phyloP scores from a whole-genome alignment of 30 jellyfish, hydroid and myxozoan species.

The Turritopsis dohrnii region DNA sequence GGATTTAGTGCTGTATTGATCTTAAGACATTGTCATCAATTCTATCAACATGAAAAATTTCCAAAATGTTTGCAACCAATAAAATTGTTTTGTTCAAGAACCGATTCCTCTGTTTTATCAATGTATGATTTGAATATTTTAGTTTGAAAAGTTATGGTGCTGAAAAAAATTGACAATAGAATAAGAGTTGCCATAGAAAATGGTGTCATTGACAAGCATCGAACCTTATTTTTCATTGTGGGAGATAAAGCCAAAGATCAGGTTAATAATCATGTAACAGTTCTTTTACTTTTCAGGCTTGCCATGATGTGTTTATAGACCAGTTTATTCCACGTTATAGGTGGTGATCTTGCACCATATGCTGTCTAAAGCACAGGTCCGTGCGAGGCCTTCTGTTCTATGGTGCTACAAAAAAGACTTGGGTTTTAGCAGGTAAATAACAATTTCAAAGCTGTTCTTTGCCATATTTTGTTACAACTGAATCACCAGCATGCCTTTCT shows the following conservation, averaged over 20 bases:
- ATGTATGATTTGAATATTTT: neutral
- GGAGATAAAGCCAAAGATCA: slow-evolving; percentile 98
- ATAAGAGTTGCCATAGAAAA: slow-evolving; percentile 70
- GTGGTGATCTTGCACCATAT: slow-evolving; percentile 94
- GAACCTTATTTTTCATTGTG: slow-evolving; percentile 78
- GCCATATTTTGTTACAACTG: no score
- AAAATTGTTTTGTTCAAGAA: no score
- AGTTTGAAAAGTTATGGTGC: slow-evolving; percentile 57
- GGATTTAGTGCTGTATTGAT: no score
- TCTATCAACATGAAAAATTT: no score
- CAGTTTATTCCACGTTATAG: slow-evolving; percentile 29
- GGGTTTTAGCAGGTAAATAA: slow-evolving; percentile 88
- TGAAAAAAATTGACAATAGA: slow-evolving; percentile 90
- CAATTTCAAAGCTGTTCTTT: no score
- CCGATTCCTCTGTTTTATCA: no score
- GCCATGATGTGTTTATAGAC: neutral
- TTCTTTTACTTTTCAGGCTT: neutral
- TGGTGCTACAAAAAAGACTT: slow-evolving; percentile 99
- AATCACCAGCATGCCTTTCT: no score
- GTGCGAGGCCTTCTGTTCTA: slow-evolving; percentile 95
- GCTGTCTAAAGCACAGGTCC: slow-evolving; percentile 95
- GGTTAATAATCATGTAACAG: slow-evolving; percentile 34
- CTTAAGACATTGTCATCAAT: no score
- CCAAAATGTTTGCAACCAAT: no score
- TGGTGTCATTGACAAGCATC: slow-evolving; percentile 87